A percentile compares a stretch with the other conserved stretches of the same genome.
phyloP scores from a whole-genome alignment of 2,113 vertebrate species.

The Corythaixoides concolor region DNA sequence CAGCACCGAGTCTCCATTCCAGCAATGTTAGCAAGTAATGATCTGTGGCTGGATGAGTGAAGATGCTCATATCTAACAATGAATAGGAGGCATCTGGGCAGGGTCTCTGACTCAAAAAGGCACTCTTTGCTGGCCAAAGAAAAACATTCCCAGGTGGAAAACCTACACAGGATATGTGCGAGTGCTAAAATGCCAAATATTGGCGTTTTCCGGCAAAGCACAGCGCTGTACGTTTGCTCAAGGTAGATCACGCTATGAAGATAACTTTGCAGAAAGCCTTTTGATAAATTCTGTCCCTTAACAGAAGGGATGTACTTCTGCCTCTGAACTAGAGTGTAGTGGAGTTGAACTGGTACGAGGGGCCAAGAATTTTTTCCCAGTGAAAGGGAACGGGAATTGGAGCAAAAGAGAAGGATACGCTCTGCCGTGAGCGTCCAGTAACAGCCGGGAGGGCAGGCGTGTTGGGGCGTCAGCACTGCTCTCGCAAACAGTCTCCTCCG shows the following conservation, averaged over 20 bases:
- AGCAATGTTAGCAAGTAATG: not conserved
- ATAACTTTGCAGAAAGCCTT: not conserved
- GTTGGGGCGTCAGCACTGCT: not conserved
- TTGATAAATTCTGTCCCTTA: not conserved
- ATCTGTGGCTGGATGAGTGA: not conserved
- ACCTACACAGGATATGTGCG: not conserved
- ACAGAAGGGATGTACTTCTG: too few relatives aligned
- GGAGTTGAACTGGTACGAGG: not conserved
- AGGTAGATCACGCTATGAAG: not conserved
- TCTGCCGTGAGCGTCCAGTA: not conserved
- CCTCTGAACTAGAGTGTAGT: not conserved
- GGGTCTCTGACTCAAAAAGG: not conserved
- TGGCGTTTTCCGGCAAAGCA: not conserved
- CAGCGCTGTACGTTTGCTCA: not conserved
- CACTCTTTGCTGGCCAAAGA: not conserved
- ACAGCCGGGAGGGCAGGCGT: not conserved
- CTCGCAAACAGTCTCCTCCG: not conserved
- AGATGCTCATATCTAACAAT: fast-evolving
- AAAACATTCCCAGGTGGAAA: not conserved
- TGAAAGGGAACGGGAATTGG: not conserved
- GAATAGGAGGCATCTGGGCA: not conserved
- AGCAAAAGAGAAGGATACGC: not conserved
- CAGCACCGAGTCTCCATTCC: not conserved
- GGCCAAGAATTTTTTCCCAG: not conserved
- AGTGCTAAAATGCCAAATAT: not conserved